A percentile compares a stretch with the other conserved stretches of the same genome.
Conservation (phyloP, 2,113 vertebrate genomes). For the Eulemur macaco region DNA sequence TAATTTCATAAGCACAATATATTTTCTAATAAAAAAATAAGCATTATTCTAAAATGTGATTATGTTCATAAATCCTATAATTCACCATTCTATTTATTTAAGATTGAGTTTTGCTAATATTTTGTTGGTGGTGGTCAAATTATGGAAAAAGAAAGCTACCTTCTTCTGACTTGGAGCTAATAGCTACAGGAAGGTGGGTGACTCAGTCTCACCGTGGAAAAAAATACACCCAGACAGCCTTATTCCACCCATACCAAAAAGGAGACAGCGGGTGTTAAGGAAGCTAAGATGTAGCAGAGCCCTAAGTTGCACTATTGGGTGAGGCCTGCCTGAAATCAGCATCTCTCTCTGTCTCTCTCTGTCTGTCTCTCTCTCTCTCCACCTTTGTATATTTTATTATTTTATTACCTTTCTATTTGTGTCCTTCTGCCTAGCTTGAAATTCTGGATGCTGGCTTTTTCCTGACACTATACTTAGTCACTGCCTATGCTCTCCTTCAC, state of each 20-base stretch:
- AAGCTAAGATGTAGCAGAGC: neutral
- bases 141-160: neutral
- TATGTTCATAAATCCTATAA: neutral
- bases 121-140: neutral
- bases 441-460: neutral
- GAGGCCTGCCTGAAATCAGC: neutral
- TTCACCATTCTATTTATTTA: neutral
- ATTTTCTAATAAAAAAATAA: neutral
- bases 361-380: no score
- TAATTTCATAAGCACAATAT: neutral
- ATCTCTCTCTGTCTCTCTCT: neutral
- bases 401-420: neutral
- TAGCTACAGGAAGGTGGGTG: neutral
- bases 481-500: neutral
- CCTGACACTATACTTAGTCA: neutral
- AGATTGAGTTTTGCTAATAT: neutral
- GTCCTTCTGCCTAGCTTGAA: neutral
- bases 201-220: neutral
- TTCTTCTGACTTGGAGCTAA: neutral
- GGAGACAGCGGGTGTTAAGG: neutral
- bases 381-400: neutral
- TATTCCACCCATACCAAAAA: neutral
- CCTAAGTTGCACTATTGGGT: neutral
- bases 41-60: neutral
- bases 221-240: neutral